These are phyloP conservation scores for Stenichneumon culpator DNA, from an alignment of 2,888 invertebrate genomes.

Conservation along the genomic window DNA sequence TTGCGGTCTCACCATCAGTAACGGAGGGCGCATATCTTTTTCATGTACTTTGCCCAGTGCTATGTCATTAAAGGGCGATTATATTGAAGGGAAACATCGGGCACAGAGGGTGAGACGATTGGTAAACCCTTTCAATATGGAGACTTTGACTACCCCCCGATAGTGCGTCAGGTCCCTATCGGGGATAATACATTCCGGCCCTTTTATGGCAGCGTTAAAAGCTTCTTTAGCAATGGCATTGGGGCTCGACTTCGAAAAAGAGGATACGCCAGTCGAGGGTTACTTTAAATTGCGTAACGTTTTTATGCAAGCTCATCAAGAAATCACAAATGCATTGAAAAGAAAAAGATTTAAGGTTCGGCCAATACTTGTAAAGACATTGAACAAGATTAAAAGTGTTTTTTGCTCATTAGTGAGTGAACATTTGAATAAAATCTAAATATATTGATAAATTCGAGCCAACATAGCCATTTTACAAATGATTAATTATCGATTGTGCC, in stretches of 20 bases:
- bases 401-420: too few species aligned
- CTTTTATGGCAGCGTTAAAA: slow-evolving; percentile 36
- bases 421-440: too few species aligned
- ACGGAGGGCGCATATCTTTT: too few species aligned
- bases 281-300: too few species aligned
- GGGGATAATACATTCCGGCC: not conserved
- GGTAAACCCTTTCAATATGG: not conserved
- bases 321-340: too few species aligned
- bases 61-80: not conserved
- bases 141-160: not conserved
- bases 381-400: too few species aligned
- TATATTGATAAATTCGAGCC: too few species aligned
- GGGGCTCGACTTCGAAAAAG: slow-evolving; percentile 5
- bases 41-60: not conserved
- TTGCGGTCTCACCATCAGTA: too few species aligned
- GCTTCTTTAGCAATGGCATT: slow-evolving; percentile 20
- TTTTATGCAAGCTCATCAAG: too few species aligned
- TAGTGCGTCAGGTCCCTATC: not conserved
- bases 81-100: not conserved
- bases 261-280: not conserved
- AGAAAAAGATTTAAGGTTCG: too few species aligned
- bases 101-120: not conserved
- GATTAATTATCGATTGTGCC: slow-evolving; percentile 21
- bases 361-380: too few species aligned
- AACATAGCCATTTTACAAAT: not conserved